Percentiles rank a stretch among this genome's conserved stretches.
These are phyloP conservation scores for Patella caerulea DNA, from an alignment of 2,888 invertebrate species.

Conservation along the genomic window DNA sequence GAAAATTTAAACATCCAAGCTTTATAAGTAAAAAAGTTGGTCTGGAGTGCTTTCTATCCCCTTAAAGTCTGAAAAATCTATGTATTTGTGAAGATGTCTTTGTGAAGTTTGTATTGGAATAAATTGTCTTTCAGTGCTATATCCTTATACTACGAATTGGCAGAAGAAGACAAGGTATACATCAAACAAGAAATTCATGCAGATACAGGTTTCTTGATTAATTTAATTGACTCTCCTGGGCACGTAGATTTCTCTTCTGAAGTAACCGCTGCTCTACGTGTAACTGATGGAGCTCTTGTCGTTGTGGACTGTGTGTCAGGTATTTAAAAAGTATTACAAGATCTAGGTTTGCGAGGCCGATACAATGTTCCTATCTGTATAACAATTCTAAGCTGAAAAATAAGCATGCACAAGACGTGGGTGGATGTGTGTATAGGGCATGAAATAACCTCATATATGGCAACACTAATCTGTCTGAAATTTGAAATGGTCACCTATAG, in stretches of 20 bases:
- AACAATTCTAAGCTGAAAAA: no score
- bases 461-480: no score
- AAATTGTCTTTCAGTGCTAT: conserved; percentile 83
- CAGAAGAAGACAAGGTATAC: conserved; percentile 93
- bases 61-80: background rate
- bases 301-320: conserved; percentile 99
- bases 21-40: no score
- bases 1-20: no score
- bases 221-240: conserved; percentile 99
- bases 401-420: no score
- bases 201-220: conserved; percentile 96
- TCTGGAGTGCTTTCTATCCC: no score
- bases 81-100: background rate
- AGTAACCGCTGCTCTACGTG: conserved; percentile 99
- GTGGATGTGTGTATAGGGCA: no score
- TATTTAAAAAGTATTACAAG: conserved; percentile 72
- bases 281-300: conserved; percentile 99
- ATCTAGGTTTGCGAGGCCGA: no score
- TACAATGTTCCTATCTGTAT: no score
- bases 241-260: conserved; percentile 99
- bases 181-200: conserved; percentile 85
- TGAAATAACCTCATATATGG: no score
- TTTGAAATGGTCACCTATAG: no score
- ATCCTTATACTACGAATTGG: conserved; percentile 98
- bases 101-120: background rate